phyloP scores from a whole-genome alignment of 2,113 vertebrate species.

The Dasypus novemcinctus region DNA sequence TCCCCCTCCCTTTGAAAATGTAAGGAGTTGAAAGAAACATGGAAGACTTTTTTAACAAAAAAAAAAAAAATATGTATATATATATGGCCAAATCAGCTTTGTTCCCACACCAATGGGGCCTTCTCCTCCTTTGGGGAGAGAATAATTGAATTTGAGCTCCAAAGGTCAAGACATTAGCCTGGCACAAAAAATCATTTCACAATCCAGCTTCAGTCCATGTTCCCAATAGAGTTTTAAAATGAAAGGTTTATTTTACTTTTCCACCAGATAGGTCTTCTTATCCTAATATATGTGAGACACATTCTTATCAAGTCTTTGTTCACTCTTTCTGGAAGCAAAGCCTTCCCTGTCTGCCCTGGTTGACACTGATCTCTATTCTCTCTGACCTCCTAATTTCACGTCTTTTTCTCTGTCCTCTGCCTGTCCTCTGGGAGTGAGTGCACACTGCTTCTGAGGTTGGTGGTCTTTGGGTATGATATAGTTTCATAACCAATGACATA shows the following conservation, averaged over 20 bases:
- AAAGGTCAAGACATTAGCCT: not conserved
- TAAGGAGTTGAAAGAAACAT: conserved; percentile 69
- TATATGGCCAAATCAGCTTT: not conserved
- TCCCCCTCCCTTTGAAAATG: conserved; percentile 54
- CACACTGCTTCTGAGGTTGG: not conserved
- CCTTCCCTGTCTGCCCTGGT: not conserved
- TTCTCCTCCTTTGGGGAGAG: not conserved
- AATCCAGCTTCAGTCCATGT: not conserved
- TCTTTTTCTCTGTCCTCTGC: not conserved
- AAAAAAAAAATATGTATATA: not conserved
- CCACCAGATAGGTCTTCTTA: not conserved
- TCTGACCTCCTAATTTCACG: not conserved
- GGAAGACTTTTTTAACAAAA: conserved; percentile 38
- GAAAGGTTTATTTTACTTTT: not conserved
- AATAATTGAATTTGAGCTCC: not conserved
- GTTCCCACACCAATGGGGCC: not conserved
- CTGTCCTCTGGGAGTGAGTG: not conserved
- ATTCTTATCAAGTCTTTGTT: not conserved
- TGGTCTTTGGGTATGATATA: not conserved
- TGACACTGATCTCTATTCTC: not conserved
- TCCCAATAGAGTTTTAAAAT: not conserved
- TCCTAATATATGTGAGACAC: not conserved
- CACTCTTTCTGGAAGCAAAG: not conserved
- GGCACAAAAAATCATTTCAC: not conserved
- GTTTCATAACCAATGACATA: not conserved